Conservation (phyloP, 37 sponge, comb jelly and placozoan genomes). For the Beroe forskalii region DNA sequence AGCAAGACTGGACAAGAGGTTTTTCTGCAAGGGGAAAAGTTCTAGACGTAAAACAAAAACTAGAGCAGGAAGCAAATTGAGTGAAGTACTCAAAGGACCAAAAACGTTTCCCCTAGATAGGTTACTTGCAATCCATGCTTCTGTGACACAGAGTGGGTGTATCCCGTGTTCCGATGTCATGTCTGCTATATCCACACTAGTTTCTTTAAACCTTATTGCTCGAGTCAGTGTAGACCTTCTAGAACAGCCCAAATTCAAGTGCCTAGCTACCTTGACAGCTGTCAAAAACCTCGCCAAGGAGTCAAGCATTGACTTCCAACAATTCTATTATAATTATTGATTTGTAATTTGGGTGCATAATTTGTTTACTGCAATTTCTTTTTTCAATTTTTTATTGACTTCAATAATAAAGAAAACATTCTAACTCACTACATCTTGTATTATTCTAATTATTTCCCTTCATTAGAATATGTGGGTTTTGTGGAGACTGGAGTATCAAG, state of each 20-base stretch:
- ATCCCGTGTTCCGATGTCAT: slow-evolving; percentile 52
- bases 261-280: slow-evolving; percentile 14
- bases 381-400: too few relatives aligned
- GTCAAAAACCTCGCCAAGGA: slow-evolving; percentile 11
- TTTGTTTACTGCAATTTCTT: too few relatives aligned
- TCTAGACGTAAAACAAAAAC: background rate
- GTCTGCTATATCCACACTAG: slow-evolving; percentile 14
- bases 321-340: slow-evolving; percentile 52
- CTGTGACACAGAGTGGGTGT: slow-evolving; percentile 66
- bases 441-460: too few relatives aligned
- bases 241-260: slow-evolving; percentile 61
- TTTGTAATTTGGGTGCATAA: too few relatives aligned
- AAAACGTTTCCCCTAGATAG: slow-evolving; percentile 79
- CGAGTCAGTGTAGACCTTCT: slow-evolving; percentile 50
- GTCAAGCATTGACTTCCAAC: slow-evolving; percentile 23
- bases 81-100: slow-evolving; percentile 71
- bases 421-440: too few relatives aligned
- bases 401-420: too few relatives aligned
- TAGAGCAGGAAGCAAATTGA: background rate
- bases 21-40: slow-evolving; percentile 76
- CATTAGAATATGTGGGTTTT: too few relatives aligned
- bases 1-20: slow-evolving; percentile 71
- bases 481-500: too few relatives aligned
- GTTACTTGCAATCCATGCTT: slow-evolving; percentile 78
- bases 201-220: slow-evolving; percentile 6